These are phyloP conservation scores for Drosophila tanythrix DNA, from an alignment of 2,888 invertebrate species.

Conservation along the genomic window DNA sequence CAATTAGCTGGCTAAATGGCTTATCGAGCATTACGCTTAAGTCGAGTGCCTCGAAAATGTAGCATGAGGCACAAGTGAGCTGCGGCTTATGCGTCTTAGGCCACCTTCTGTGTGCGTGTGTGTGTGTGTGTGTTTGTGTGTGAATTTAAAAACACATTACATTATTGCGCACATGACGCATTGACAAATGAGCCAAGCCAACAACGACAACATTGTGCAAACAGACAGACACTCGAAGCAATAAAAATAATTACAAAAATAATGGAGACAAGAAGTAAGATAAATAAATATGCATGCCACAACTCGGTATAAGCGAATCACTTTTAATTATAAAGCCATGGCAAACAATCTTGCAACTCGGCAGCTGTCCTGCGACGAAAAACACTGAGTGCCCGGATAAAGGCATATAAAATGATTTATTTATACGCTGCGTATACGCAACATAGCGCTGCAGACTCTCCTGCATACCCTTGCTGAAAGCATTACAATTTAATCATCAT, in stretches of 20 bases:
- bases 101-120: slow-evolving; percentile 1
- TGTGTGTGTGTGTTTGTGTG: background rate
- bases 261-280: slow-evolving; percentile 11
- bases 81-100: slow-evolving; percentile 12
- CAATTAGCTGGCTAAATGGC: slow-evolving; percentile 60
- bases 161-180: slow-evolving; percentile 22
- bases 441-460: background rate
- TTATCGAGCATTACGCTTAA: slow-evolving; percentile 46
- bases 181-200: slow-evolving; percentile 48
- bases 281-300: slow-evolving; percentile 13
- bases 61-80: slow-evolving; percentile 18
- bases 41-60: slow-evolving; percentile 21
- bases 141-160: slow-evolving; percentile 32
- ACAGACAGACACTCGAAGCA: slow-evolving; percentile 26
- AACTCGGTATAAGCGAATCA: slow-evolving; percentile 34
- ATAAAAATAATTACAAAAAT: slow-evolving; percentile 40
- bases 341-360: slow-evolving; percentile 19
- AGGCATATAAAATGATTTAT: slow-evolving; percentile 51
- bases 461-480: background rate
- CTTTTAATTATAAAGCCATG: slow-evolving; percentile 38
- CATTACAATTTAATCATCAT: slow-evolving; percentile 14
- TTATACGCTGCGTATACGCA: slow-evolving; percentile 52
- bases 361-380: slow-evolving; percentile 11
- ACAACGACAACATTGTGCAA: slow-evolving; percentile 13
- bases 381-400: slow-evolving; percentile 11